Evolutionary conservation across 2,888 invertebrate genomes (phyloP).

Genomic region (Caenorhabditis sinica): DNA sequence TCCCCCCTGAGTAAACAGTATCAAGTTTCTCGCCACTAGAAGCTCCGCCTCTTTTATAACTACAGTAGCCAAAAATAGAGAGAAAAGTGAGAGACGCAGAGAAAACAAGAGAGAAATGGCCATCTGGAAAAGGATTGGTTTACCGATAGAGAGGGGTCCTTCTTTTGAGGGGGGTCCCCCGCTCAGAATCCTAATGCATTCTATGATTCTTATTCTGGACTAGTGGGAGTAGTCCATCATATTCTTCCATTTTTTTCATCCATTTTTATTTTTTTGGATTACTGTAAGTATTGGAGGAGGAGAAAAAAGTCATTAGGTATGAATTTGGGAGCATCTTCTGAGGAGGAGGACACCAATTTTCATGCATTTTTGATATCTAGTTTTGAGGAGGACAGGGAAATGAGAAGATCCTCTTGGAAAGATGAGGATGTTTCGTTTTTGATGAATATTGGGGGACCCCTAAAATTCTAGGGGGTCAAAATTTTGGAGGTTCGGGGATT

Average conservation of each 20-base stretch:
- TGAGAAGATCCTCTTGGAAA: neutral
- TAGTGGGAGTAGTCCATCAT: too few species aligned
- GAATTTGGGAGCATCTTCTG: neutral
- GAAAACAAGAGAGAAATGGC: too few species aligned
- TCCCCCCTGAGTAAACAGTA: slow-evolving; percentile 7
- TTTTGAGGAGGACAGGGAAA: neutral
- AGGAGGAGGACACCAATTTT: neutral
- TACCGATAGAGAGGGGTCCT: neutral
- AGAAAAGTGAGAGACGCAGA: neutral
- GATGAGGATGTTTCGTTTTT: too few species aligned
- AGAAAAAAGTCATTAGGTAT: slow-evolving; percentile 6
- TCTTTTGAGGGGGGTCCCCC: neutral
- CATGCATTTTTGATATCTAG: slow-evolving; percentile 5
- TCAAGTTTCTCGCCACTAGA: neutral
- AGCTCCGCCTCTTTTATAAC: slow-evolving; percentile 2
- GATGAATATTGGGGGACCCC: neutral
- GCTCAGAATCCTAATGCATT: slow-evolving; percentile 7
- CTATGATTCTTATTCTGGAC: neutral
- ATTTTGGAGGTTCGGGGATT: too few species aligned
- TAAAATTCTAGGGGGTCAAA: neutral
- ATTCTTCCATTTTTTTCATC: neutral
- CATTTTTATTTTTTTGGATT: neutral
- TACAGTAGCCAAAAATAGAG: neutral
- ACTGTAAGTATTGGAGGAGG: too few species aligned
- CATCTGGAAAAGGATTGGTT: slow-evolving; percentile 23